These are phyloP conservation scores for Tonatia bakeri DNA, from an alignment of 2,113 vertebrate genomes.

Conservation along the genomic window DNA sequence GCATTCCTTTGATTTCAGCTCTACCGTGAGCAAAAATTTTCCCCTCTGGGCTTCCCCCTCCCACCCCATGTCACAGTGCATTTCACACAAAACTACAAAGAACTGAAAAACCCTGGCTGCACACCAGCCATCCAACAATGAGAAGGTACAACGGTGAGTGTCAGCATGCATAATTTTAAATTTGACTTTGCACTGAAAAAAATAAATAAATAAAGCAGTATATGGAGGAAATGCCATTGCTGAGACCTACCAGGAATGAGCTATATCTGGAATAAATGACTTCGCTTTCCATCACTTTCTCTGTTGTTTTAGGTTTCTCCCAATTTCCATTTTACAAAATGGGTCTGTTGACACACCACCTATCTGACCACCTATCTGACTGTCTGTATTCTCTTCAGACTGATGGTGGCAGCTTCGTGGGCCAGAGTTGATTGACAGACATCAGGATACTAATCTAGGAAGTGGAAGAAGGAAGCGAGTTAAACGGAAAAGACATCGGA, in stretches of 20 bases:
- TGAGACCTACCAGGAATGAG: neutral
- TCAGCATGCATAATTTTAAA: neutral
- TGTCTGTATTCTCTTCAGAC: neutral
- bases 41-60: slow-evolving; percentile 51
- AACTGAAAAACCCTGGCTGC: slow-evolving; percentile 55
- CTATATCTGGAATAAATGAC: slow-evolving; percentile 19
- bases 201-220: neutral
- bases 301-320: slow-evolving; percentile 51
- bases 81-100: slow-evolving; percentile 69
- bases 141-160: slow-evolving; percentile 30
- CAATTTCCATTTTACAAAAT: slow-evolving; percentile 43
- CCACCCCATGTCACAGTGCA: slow-evolving; percentile 36
- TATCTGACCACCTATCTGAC: neutral
- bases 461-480: neutral
- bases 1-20: slow-evolving; percentile 65
- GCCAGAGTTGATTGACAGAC: neutral
- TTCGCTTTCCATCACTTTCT: slow-evolving; percentile 2
- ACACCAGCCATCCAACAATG: slow-evolving; percentile 58
- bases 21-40: slow-evolving; percentile 41
- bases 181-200: neutral
- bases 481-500: neutral
- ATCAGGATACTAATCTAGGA: neutral
- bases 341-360: neutral
- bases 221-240: neutral
- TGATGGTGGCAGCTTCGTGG: neutral